Evolutionary conservation across 1,140 invertebrate species (phyloP).

Genomic region (Gryon sp.): DNA sequence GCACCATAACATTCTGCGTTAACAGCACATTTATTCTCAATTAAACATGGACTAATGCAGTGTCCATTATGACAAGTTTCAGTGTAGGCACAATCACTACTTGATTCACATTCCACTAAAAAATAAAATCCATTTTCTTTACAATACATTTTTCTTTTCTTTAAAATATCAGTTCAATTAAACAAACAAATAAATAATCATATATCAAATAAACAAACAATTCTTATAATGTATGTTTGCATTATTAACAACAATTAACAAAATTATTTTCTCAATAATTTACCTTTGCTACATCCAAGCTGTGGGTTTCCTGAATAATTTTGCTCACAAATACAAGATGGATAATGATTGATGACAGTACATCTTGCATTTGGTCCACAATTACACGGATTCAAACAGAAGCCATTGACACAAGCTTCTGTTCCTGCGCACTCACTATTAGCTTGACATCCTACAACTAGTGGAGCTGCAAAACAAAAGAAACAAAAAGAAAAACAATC

Average conservation of each 20-base stretch:
- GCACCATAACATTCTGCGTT: constrained; percentile 90
- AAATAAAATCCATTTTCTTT: constrained; percentile 14
- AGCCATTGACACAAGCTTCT: constrained; percentile 88
- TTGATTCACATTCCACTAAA: constrained; percentile 88
- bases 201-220: neutral
- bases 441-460: constrained; percentile 85
- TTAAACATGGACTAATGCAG: constrained; percentile 88
- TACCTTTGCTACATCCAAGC: constrained; percentile 87
- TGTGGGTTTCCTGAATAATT: constrained; percentile 92
- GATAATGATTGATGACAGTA: constrained; percentile 88
- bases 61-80: constrained; percentile 90
- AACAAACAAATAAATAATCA: no score
- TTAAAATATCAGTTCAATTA: no score
- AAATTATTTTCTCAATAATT: constrained; percentile 17
- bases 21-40: constrained; percentile 88
- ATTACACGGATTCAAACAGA: constrained; percentile 90
- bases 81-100: constrained; percentile 87
- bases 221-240: constrained; percentile 2
- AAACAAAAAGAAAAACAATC: no score
- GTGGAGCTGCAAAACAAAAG: constrained; percentile 73
- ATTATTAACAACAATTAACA: neutral
- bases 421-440: constrained; percentile 89
- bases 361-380: constrained; percentile 91
- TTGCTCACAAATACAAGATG: constrained; percentile 87
- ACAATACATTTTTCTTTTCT: no score